These are phyloP conservation scores for Antechinus stuartii DNA, from an alignment of 2,113 vertebrate species.

Conservation along the genomic window DNA sequence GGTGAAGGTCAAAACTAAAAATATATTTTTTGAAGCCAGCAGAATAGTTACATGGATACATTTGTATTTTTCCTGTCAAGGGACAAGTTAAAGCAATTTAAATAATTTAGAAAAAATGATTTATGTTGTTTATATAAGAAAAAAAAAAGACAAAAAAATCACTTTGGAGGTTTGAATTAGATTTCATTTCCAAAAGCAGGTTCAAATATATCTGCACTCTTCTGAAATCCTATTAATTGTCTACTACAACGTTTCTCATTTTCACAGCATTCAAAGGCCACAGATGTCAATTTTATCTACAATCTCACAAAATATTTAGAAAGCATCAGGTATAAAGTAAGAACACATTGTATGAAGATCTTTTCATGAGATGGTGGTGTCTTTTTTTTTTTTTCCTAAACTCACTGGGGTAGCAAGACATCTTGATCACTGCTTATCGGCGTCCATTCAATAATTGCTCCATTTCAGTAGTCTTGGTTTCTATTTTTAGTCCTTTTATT, in stretches of 20 bases:
- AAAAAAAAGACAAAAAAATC: not conserved
- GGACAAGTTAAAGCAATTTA: not conserved
- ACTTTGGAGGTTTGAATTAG: not conserved
- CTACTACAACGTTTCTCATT: not conserved
- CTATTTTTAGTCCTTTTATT: not conserved
- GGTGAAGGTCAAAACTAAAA: slow-evolving; percentile 10
- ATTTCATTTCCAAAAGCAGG: not conserved
- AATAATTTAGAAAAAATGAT: not conserved
- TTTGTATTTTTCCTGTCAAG: not conserved
- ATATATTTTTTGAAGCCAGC: not conserved
- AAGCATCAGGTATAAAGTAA: not conserved
- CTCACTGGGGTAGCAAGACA: not conserved
- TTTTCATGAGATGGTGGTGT: not conserved
- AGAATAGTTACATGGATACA: not conserved
- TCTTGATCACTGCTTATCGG: not conserved
- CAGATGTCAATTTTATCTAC: not conserved
- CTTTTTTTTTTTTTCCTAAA: not conserved
- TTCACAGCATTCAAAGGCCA: not conserved
- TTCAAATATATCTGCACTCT: not conserved
- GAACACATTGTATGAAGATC: not conserved
- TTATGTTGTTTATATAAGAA: not conserved
- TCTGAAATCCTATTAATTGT: not conserved
- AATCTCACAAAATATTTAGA: not conserved
- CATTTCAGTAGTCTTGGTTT: not conserved
- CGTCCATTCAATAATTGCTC: not conserved